phyloP scores from a whole-genome alignment of 2,888 invertebrate genomes.

The Branchellion lobata region DNA sequence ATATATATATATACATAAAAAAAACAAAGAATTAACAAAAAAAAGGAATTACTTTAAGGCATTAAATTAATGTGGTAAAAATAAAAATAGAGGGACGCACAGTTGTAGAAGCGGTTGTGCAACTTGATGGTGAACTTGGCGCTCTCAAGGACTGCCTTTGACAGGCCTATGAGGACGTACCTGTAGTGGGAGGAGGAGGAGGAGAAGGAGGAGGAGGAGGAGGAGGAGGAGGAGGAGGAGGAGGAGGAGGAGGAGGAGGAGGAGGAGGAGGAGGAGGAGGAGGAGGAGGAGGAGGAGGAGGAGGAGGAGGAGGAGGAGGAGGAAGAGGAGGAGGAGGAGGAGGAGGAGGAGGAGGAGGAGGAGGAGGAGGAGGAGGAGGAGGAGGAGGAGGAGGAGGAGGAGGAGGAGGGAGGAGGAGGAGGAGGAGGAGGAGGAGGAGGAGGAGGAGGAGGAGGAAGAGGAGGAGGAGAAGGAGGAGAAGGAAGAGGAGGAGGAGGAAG shows the following conservation, averaged over 20 bases:
- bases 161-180: neutral
- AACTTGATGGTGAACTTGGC: neutral
- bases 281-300: slow-evolving; percentile 48
- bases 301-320: slow-evolving; percentile 42
- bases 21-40: too few species aligned
- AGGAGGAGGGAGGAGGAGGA: too few species aligned
- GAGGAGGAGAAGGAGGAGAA: slow-evolving; percentile 6
- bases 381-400: slow-evolving; percentile 46
- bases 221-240: neutral
- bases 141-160: neutral
- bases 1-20: too few species aligned
- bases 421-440: too few species aligned
- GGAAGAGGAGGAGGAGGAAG: slow-evolving; percentile 24
- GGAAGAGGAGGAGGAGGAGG: neutral
- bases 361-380: neutral
- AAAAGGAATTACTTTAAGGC: too few species aligned
- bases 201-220: neutral
- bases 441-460: slow-evolving; percentile 6
- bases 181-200: too few species aligned
- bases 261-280: slow-evolving; percentile 47
- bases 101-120: neutral
- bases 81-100: neutral
- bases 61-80: too few species aligned
- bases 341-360: neutral
- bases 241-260: slow-evolving; percentile 31